Percentiles rank a stretch among this genome's conserved stretches.
phyloP scores from a whole-genome alignment of 1,140 invertebrate species.

The Drosophila lacertosa region DNA sequence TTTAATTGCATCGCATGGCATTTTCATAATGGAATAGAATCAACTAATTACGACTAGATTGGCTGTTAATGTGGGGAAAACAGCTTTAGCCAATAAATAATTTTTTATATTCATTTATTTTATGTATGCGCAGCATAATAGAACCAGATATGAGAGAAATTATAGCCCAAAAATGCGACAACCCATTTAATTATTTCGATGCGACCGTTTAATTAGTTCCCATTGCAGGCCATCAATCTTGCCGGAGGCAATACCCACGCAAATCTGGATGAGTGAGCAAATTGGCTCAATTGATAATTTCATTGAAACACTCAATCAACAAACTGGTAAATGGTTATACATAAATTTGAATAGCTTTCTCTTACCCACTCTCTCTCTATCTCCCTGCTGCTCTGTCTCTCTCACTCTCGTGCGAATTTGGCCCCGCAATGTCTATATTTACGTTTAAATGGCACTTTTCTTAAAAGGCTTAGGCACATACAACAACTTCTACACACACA shows the following conservation, averaged over 20 bases:
- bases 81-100: not conserved
- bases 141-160: conserved; percentile 30
- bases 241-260: conserved; percentile 11
- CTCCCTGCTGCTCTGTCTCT: not conserved
- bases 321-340: conserved; percentile 67
- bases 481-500: conserved; percentile 18
- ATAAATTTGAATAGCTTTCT: conserved; percentile 61
- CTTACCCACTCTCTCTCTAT: not conserved
- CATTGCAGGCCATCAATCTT: conserved; percentile 27
- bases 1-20: conserved; percentile 74
- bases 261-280: conserved; percentile 47
- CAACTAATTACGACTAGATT: conserved; percentile 46
- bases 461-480: conserved; percentile 68
- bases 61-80: conserved; percentile 54
- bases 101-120: conserved; percentile 15
- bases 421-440: conserved; percentile 74
- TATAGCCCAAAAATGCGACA: conserved; percentile 44
- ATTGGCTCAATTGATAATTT: conserved; percentile 77
- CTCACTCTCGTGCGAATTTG: conserved; percentile 21
- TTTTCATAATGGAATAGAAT: conserved; percentile 64
- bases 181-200: conserved; percentile 41
- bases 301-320: conserved; percentile 79
- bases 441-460: conserved; percentile 82
- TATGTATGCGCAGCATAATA: conserved; percentile 22
- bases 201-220: conserved; percentile 45